A percentile compares a stretch with the other conserved stretches of the same genome.
Conservation (phyloP, 2,113 vertebrate genomes). For the Perccottus glenii region DNA sequence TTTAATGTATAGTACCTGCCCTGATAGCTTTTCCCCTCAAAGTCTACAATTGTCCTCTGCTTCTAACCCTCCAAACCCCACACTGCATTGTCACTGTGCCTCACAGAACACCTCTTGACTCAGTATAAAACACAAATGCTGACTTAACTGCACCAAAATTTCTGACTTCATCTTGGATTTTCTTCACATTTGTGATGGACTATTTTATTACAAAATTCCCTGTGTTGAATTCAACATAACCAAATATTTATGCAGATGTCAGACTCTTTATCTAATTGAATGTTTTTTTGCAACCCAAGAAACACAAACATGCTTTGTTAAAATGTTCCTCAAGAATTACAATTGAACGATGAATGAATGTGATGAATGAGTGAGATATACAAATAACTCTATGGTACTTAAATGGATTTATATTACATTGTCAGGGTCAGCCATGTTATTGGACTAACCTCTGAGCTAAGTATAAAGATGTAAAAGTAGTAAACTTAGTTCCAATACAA, state of each 20-base stretch:
- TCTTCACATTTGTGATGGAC: background rate
- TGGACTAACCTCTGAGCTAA: constrained; percentile 57
- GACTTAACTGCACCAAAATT: background rate
- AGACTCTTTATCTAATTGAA: background rate
- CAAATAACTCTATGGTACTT: constrained; percentile 57
- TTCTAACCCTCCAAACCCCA: background rate
- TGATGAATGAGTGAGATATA: constrained; percentile 40
- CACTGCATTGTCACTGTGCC: constrained; percentile 6
- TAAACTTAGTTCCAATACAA: constrained; percentile 76
- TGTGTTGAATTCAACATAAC: constrained; percentile 6
- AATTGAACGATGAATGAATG: constrained; percentile 12
- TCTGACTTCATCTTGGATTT: background rate
- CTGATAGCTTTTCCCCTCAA: background rate
- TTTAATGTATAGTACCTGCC: background rate
- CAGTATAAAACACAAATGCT: background rate
- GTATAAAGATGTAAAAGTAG: constrained; percentile 80
- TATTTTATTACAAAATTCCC: background rate
- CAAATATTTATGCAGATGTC: background rate
- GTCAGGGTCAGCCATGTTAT: constrained; percentile 52
- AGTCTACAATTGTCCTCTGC: background rate
- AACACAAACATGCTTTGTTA: constrained; percentile 7
- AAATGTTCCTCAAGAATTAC: background rate
- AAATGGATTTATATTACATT: constrained; percentile 50
- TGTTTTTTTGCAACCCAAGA: constrained; percentile 2
- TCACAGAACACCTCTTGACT: constrained; percentile 1